Evolutionary conservation across 2,888 invertebrate species (phyloP).

Genomic region (Argyra leucocephala): DNA sequence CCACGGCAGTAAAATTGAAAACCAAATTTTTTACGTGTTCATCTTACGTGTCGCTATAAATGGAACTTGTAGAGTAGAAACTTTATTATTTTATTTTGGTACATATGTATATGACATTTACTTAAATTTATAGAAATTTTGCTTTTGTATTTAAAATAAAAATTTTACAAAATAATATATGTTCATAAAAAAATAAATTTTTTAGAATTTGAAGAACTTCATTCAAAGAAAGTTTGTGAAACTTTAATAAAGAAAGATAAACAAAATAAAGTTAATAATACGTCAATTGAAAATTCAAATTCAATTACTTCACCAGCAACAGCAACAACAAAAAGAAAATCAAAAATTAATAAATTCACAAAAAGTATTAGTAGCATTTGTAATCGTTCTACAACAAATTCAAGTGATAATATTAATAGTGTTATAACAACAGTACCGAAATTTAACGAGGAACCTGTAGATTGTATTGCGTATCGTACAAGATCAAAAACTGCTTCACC

Average conservation of each 20-base stretch:
- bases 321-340: constrained; percentile 20
- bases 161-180: too few relatives aligned
- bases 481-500: constrained; percentile 38
- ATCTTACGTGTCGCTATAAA: too few relatives aligned
- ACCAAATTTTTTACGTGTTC: too few relatives aligned
- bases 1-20: too few relatives aligned
- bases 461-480: constrained; percentile 41
- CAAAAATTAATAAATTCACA: constrained; percentile 15
- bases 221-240: not conserved
- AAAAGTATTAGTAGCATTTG: constrained; percentile 17
- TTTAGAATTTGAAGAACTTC: not conserved
- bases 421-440: not conserved
- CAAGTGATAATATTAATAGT: not conserved
- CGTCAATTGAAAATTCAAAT: not conserved
- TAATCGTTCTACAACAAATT: constrained; percentile 8
- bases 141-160: too few relatives aligned
- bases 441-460: constrained; percentile 25
- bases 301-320: not conserved
- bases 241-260: not conserved
- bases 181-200: too few relatives aligned
- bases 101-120: too few relatives aligned
- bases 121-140: too few relatives aligned
- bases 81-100: too few relatives aligned
- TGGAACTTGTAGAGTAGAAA: too few relatives aligned
- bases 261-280: not conserved